Percentiles rank a stretch among this genome's conserved stretches.
Conservation (phyloP, 2,888 invertebrate species). For the Tanytarsus gracilentus region DNA sequence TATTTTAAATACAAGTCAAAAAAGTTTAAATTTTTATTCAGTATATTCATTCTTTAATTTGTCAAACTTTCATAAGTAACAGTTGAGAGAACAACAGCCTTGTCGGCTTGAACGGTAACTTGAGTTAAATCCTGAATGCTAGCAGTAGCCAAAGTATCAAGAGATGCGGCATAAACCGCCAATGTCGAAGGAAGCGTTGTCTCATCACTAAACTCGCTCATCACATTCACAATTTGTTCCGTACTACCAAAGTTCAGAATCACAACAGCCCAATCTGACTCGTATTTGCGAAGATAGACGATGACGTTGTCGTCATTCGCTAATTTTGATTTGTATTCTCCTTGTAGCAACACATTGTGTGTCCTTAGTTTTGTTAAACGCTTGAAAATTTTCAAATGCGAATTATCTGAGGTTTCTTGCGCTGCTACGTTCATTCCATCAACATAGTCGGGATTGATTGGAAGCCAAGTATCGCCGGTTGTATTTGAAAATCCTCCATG, state of each 20-base stretch:
- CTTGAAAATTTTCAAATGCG: constrained; percentile 57
- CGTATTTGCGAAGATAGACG: constrained; percentile 22
- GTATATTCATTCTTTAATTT: too few relatives aligned
- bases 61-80: too few relatives aligned
- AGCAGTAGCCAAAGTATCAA: neutral
- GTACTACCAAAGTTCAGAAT: constrained; percentile 48
- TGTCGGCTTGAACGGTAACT: neutral
- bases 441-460: constrained; percentile 53
- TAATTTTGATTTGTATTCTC: constrained; percentile 44
- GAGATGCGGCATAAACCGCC: neutral
- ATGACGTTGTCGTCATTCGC: constrained; percentile 29
- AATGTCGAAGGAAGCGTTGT: too few relatives aligned
- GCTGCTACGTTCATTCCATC: constrained; percentile 49
- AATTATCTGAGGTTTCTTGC: constrained; percentile 46
- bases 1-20: too few relatives aligned
- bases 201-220: too few relatives aligned
- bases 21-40: too few relatives aligned
- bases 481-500: constrained; percentile 40
- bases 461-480: constrained; percentile 55
- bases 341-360: constrained; percentile 44
- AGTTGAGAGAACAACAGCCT: constrained; percentile 6
- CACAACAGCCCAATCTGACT: constrained; percentile 35
- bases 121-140: neutral
- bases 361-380: constrained; percentile 48
- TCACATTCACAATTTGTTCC: constrained; percentile 45